phyloP scores from a whole-genome alignment of 1,140 invertebrate genomes.

The Brachionus sp. region DNA sequence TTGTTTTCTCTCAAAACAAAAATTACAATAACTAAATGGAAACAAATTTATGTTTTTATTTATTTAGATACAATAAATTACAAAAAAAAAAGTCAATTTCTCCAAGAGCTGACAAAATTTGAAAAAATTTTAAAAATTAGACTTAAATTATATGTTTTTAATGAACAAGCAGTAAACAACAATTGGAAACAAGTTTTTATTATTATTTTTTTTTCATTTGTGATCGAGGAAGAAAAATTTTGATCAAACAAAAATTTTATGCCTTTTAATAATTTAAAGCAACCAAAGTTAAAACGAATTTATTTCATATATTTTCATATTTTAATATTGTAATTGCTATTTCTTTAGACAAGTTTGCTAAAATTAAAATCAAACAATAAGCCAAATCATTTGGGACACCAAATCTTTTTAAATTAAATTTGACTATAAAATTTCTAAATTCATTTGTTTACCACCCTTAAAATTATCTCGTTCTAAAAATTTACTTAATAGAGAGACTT shows the following conservation, averaged over 20 bases:
- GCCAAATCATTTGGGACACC: conserved; percentile 3
- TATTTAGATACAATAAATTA: conserved; percentile 4
- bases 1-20: background rate
- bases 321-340: background rate
- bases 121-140: background rate
- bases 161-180: conserved; percentile 1
- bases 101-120: background rate
- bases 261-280: background rate
- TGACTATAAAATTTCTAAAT: conserved; percentile 5
- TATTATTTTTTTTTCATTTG: background rate
- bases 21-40: background rate
- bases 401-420: conserved; percentile 1
- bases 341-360: background rate
- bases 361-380: conserved; percentile 6
- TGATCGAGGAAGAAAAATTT: background rate
- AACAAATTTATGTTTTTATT: background rate
- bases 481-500: background rate
- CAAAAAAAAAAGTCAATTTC: background rate
- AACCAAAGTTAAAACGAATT: background rate
- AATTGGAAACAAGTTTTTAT: background rate
- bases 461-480: background rate
- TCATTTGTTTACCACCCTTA: background rate
- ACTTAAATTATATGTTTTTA: background rate
- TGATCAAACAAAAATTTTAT: background rate
- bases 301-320: background rate